phyloP scores from a whole-genome alignment of 2,113 vertebrate genomes.

The Ctenodactylus gundi region DNA sequence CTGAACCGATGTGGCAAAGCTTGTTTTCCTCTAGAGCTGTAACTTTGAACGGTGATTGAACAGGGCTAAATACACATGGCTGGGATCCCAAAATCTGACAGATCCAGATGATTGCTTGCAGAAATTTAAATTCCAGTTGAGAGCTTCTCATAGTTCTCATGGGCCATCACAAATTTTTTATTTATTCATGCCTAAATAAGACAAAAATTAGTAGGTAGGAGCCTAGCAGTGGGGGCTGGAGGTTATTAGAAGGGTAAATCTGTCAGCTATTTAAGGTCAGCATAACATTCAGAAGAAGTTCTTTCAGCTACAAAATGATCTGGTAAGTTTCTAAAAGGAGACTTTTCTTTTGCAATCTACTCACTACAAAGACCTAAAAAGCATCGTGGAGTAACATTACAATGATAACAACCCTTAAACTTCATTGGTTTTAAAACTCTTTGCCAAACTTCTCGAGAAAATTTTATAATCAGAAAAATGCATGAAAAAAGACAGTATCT shows the following conservation, averaged over 20 bases:
- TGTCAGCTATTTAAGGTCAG: conserved; percentile 54
- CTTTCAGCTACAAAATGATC: conserved; percentile 45
- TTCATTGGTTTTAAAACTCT: background rate
- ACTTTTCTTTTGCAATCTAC: background rate
- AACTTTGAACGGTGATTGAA: conserved; percentile 67
- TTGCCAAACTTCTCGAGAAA: conserved; percentile 26
- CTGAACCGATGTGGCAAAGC: conserved; percentile 68
- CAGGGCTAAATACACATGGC: conserved; percentile 52
- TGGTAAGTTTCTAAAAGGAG: conserved; percentile 45
- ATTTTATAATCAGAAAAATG: conserved; percentile 35
- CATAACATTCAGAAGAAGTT: conserved; percentile 55
- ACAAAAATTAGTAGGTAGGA: conserved; percentile 52
- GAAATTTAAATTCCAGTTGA: conserved; percentile 70
- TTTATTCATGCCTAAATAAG: conserved; percentile 59
- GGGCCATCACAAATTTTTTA: conserved; percentile 60
- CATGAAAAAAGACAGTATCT: background rate
- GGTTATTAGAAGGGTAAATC: conserved; percentile 62
- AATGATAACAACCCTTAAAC: background rate
- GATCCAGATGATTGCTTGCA: conserved; percentile 61
- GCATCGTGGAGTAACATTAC: background rate
- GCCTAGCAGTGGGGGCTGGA: background rate
- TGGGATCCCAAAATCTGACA: conserved; percentile 70
- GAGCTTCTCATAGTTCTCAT: conserved; percentile 69
- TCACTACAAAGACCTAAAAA: background rate
- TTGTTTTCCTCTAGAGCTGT: conserved; percentile 64